Evolutionary conservation across 2,888 invertebrate genomes (phyloP).

Genomic region (Drosophila setosimentum): DNA sequence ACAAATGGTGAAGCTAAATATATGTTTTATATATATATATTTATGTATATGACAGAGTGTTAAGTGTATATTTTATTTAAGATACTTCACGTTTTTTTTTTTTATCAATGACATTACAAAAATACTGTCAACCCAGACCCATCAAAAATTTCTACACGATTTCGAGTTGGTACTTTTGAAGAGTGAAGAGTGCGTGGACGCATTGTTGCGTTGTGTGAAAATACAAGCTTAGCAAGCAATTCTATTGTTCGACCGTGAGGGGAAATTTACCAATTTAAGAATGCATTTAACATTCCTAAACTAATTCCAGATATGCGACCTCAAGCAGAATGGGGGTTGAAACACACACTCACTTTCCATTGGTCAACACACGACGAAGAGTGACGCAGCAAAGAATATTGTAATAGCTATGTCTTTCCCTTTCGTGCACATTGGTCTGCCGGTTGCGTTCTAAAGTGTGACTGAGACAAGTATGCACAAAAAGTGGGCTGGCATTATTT

Average conservation of each 20-base stretch:
- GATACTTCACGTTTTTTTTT: conserved; percentile 26
- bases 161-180: conserved; percentile 58
- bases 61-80: conserved; percentile 14
- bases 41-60: neutral
- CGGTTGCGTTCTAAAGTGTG: conserved; percentile 4
- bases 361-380: conserved; percentile 43
- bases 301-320: conserved; percentile 55
- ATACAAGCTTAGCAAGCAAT: conserved; percentile 73
- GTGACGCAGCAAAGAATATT: conserved; percentile 28
- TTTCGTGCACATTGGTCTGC: conserved; percentile 11
- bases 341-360: conserved; percentile 38
- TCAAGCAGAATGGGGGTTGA: conserved; percentile 52
- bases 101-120: conserved; percentile 38
- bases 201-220: conserved; percentile 77
- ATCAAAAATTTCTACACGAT: conserved; percentile 46
- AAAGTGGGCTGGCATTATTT: conserved; percentile 43
- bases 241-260: conserved; percentile 67
- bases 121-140: conserved; percentile 38
- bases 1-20: neutral
- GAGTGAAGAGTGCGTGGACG: conserved; percentile 48
- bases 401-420: conserved; percentile 29
- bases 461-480: conserved; percentile 39
- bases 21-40: neutral
- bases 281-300: conserved; percentile 61
- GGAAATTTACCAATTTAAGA: conserved; percentile 67